A percentile compares a stretch with the other conserved stretches of the same genome.
Evolutionary conservation across 2,888 invertebrate species (phyloP).

Genomic region (Pandemis corylana): DNA sequence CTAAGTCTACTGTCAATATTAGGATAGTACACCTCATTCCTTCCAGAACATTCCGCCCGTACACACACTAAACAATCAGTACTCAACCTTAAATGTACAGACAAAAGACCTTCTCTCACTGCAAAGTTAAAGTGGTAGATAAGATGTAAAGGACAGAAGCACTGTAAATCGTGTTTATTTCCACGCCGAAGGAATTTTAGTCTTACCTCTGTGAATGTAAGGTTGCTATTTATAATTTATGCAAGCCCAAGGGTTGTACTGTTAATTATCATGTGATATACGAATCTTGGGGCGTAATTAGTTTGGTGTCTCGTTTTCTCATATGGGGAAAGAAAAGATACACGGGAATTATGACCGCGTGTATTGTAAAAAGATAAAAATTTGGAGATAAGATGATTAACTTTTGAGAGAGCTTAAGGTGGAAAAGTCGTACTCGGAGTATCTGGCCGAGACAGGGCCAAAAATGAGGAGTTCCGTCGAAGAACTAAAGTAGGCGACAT

Average conservation of each 20-base stretch:
- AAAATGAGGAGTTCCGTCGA: too few relatives aligned
- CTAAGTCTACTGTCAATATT: constrained; percentile 42
- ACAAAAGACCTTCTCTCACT: not conserved
- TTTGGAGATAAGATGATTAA: not conserved
- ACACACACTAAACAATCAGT: not conserved
- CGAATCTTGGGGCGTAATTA: constrained; percentile 39
- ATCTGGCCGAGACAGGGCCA: too few relatives aligned
- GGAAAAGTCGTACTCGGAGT: too few relatives aligned
- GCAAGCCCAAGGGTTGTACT: constrained; percentile 35
- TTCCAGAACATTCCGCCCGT: constrained; percentile 16
- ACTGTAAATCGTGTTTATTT: constrained; percentile 37
- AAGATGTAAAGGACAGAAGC: constrained; percentile 38
- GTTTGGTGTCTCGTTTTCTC: constrained; percentile 29
- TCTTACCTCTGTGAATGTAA: not conserved
- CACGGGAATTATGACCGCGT: not conserved
- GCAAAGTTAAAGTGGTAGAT: constrained; percentile 22
- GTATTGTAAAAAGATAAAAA: not conserved
- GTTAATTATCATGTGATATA: constrained; percentile 43
- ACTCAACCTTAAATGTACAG: not conserved
- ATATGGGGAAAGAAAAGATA: constrained; percentile 11
- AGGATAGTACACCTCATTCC: constrained; percentile 40
- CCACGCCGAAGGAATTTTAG: constrained; percentile 12
- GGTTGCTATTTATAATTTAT: constrained; percentile 21
- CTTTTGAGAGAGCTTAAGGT: too few relatives aligned
- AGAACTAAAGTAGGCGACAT: too few relatives aligned